Conservation (phyloP, 1,140 invertebrate genomes). For the Caenorhabditis remanei region DNA sequence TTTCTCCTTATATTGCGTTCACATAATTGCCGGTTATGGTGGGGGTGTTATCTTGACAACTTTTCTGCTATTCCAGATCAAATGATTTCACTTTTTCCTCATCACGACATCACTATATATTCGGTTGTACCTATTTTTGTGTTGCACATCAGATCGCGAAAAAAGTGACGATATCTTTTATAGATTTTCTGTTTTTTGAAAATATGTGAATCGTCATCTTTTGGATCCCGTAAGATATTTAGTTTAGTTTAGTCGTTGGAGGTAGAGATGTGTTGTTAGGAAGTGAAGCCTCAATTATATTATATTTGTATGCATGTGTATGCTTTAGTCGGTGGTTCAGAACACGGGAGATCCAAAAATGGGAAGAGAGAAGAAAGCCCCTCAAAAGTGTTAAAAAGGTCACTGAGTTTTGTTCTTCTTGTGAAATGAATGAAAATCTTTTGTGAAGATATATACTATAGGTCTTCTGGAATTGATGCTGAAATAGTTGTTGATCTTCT, state of each 20-base stretch:
- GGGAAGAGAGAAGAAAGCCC: no score
- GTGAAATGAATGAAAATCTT: no score
- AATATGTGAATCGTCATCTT: no score
- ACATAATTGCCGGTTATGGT: conserved; percentile 6
- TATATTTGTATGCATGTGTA: no score
- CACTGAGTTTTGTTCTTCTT: no score
- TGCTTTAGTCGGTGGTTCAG: no score
- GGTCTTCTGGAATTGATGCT: no score
- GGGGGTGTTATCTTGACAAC: not conserved
- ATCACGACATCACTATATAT: conserved; percentile 16
- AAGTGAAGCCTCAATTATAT: no score
- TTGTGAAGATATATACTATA: no score
- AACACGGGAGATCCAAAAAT: no score
- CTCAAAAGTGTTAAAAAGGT: no score
- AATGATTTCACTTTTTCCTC: conserved; percentile 41
- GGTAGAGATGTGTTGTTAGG: not conserved
- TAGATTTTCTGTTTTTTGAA: not conserved
- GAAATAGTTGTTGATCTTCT: no score
- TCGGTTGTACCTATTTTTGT: conserved; percentile 27
- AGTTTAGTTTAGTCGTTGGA: not conserved
- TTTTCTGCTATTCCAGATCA: conserved; percentile 1
- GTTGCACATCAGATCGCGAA: not conserved
- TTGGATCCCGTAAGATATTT: not conserved
- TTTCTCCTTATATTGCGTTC: not conserved
- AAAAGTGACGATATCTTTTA: not conserved